A percentile compares a stretch with the other conserved stretches of the same genome.
Evolutionary conservation across 2,113 vertebrate genomes (phyloP).

Genomic region (Paramormyrops kingsleyae): DNA sequence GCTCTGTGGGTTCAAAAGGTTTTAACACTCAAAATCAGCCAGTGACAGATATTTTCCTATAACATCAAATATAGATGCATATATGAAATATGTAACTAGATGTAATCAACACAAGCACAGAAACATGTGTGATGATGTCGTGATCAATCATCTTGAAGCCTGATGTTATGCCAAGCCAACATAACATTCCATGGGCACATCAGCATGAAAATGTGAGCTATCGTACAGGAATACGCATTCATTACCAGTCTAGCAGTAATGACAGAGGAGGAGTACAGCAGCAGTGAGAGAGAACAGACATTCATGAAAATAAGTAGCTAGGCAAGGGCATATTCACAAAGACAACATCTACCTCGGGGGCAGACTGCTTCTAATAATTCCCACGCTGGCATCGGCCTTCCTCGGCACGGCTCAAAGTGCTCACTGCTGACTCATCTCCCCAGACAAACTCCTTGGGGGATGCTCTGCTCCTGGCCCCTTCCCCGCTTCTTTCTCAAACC

Average conservation of each 20-base stretch:
- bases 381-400: slow-evolving; percentile 39
- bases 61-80: background rate
- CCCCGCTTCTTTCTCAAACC: background rate
- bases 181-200: background rate
- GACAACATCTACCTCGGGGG: slow-evolving; percentile 19
- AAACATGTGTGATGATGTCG: background rate
- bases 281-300: slow-evolving; percentile 43
- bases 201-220: background rate
- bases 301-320: slow-evolving; percentile 42
- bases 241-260: background rate
- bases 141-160: background rate
- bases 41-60: background rate
- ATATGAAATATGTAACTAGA: background rate
- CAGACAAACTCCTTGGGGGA: background rate
- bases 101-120: background rate
- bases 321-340: slow-evolving; percentile 39
- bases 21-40: background rate
- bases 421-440: slow-evolving; percentile 31
- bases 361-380: slow-evolving; percentile 39
- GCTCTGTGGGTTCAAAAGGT: background rate
- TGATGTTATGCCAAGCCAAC: background rate
- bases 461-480: background rate
- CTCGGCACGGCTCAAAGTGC: slow-evolving; percentile 24
- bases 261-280: background rate
- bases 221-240: background rate